Conservation (phyloP, 2,888 invertebrate species). For the Blera fallax region DNA sequence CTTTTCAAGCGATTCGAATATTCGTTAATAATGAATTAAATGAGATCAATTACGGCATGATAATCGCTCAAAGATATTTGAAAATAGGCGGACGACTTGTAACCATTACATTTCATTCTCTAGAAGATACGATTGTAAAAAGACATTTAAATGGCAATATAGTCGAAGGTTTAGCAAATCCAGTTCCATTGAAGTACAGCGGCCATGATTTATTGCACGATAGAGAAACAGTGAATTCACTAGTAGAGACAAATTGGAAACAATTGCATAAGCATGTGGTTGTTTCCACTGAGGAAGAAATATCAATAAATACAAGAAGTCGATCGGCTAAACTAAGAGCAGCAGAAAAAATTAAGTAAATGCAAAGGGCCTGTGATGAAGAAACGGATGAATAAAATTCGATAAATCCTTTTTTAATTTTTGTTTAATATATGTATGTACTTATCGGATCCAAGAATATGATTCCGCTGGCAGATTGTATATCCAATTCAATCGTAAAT, state of each 20-base stretch:
- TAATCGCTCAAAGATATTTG: constrained; percentile 89
- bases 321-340: constrained; percentile 94
- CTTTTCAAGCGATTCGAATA: constrained; percentile 95
- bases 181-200: constrained; percentile 87
- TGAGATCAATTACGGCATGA: constrained; percentile 94
- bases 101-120: constrained; percentile 94
- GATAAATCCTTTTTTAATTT: too few relatives aligned
- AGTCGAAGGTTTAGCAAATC: constrained; percentile 87
- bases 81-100: constrained; percentile 90
- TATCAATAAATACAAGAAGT: constrained; percentile 90
- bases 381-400: too few relatives aligned
- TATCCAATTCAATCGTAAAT: too few relatives aligned
- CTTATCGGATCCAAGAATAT: too few relatives aligned
- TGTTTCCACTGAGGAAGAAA: constrained; percentile 88
- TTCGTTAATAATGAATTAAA: constrained; percentile 98
- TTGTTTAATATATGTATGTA: too few relatives aligned
- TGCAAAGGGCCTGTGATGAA: neutral
- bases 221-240: constrained; percentile 84
- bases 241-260: constrained; percentile 88
- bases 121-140: constrained; percentile 97
- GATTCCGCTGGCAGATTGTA: too few relatives aligned
- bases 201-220: constrained; percentile 85
- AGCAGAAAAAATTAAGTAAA: constrained; percentile 86
- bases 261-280: constrained; percentile 91
- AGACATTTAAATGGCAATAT: constrained; percentile 91